Base-by-base conservation (phyloP, 2,888 invertebrate species). In the Conchocele bisecta region DNA sequence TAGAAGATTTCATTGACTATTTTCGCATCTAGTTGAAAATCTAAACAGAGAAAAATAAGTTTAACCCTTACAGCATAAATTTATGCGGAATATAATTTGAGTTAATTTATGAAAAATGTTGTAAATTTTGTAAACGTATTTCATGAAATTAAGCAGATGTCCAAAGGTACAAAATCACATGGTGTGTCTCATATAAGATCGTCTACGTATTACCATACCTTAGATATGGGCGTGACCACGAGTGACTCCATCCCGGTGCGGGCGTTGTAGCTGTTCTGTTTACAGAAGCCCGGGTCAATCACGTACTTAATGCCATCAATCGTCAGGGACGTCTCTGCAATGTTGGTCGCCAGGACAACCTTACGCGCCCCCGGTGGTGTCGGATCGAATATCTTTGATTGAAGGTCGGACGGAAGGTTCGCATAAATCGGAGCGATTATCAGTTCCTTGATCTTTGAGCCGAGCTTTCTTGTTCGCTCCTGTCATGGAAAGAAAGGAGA, bases 261-360 rank as follows among this genome's bases (percentile, higher is more conserved):
- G 0, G 99, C 98, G 92, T 99, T 93, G 89, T 98, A 99, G 92
- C 98, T 98, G 90, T 99, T 99, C 92, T 99, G 98, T 91, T 99
- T 99, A 50, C 97, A 97, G 92, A 98, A 99, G 0, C 99, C 99
- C n/a, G 99, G 98, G 92, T 99, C 99, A 81, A 99, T 98, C 0
- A 99, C 99, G 92, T 98, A 99, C 72, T 97, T 95, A 77, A 99
- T 99, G 86, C 99, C 99, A 90, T 99, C 99, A 83, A 99, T 99
- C 0, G 99, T 99, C 33, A 99, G 92, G 1, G 99, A 99, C 0
- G 99, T 99, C 93, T 99, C 99, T 0, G 99, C 99, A 87, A 99
- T 99, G 89, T 99, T 99, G 20, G 99, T 99, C 0, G 99, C 99
- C 48, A 99, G 92, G 9, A 99, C 96, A 13, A 99, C 97, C 93